These are phyloP conservation scores for Hypocryptadius cinnamomeus DNA, from an alignment of 2,113 vertebrate genomes.

Conservation along the genomic window DNA sequence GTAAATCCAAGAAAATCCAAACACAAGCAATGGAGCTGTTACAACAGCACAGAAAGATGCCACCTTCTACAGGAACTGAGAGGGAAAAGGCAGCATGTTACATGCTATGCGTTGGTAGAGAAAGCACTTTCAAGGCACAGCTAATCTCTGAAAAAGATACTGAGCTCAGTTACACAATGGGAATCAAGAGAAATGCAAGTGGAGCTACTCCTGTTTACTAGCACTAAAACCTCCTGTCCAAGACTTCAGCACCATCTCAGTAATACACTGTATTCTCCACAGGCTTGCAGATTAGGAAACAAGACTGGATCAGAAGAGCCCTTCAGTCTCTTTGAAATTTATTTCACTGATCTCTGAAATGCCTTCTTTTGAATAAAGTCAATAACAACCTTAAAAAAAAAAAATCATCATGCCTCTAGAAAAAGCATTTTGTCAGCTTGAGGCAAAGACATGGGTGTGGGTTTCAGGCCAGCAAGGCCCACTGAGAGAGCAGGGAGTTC, in stretches of 20 bases:
- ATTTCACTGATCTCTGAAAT: not conserved
- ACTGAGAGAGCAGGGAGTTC: not conserved
- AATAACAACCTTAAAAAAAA: not conserved
- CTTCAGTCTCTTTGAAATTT: not conserved
- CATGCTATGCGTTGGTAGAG: not conserved
- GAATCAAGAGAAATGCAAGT: not conserved
- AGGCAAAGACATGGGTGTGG: not conserved
- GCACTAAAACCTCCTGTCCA: not conserved
- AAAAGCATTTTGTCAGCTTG: not conserved
- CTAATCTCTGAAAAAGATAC: not conserved
- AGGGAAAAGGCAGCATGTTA: not conserved
- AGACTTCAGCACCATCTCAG: not conserved
- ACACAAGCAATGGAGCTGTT: not conserved
- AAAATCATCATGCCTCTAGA: not conserved
- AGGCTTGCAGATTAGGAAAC: not conserved
- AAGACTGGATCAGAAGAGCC: not conserved
- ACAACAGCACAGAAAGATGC: not conserved
- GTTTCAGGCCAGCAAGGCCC: not conserved
- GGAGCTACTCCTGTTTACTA: not conserved
- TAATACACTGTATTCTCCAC: rapidly evolving
- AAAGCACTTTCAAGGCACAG: not conserved
- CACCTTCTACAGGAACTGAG: not conserved
- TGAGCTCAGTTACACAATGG: not conserved
- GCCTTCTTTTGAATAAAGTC: not conserved
- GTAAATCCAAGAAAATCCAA: not conserved